Evolutionary conservation across 2,113 vertebrate species (phyloP).

Genomic region (Antigone vipio): DNA sequence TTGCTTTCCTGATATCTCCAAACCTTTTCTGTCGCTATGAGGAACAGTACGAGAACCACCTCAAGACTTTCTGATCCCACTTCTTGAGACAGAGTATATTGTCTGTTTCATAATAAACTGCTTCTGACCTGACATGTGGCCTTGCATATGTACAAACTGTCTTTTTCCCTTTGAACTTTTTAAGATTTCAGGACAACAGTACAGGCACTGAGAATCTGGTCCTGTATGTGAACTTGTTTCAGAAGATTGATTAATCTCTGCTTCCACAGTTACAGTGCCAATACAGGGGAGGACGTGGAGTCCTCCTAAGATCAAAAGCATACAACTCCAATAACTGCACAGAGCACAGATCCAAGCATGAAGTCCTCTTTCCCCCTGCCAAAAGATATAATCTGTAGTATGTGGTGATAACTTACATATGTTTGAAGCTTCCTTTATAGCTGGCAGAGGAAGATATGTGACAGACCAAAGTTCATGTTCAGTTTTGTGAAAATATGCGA

Average conservation of each 20-base stretch:
- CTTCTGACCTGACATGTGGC: not conserved
- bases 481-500: not conserved
- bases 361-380: not conserved
- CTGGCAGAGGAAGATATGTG: not conserved
- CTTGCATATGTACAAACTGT: not conserved
- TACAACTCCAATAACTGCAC: not conserved
- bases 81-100: not conserved
- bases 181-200: not conserved
- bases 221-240: not conserved
- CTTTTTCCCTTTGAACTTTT: not conserved
- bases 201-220: not conserved
- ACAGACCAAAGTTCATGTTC: accelerated
- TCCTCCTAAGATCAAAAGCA: not conserved
- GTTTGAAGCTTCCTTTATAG: not conserved
- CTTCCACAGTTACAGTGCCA: not conserved
- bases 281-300: not conserved
- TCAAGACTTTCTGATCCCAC: not conserved
- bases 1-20: not conserved
- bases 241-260: not conserved
- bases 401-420: not conserved
- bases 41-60: not conserved
- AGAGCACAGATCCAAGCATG: not conserved
- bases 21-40: not conserved
- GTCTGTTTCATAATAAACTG: not conserved
- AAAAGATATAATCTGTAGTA: not conserved